Evolutionary conservation across 2,888 invertebrate species (phyloP), one percentile per base, ranked within the genome.

Genomic region (Drosophila birchii): DNA sequence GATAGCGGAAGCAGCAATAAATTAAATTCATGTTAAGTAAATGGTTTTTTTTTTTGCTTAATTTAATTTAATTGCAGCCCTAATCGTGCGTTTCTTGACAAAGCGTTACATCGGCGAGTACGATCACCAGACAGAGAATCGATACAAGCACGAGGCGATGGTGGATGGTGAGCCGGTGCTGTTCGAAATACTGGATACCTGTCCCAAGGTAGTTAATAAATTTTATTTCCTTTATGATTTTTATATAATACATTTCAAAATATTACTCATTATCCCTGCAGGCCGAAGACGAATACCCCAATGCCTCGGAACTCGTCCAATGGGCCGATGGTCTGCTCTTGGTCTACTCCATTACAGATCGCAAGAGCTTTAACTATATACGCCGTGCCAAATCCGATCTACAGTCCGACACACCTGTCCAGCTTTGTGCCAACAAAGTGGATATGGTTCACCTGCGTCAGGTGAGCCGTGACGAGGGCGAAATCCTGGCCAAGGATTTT

Each of bases 81-180:
- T 97, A 86, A 96, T 97, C 26, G 98, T 98, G 66, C 95, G 98
- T 73, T 98, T 98, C 92, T 94, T 98, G 74, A 98, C 98, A n/a
- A 96, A 96, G 90, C 94, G 98, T 66, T 98, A 97, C 93, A 98
- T 98, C 76, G 98, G 98, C 54, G 98, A 98, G 93, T 98, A 98
- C 93, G 98, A 98, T 92, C 97, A 98, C 92, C 97, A 97, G 93
- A 95, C 96, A 97, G 97, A 97, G 92, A 97, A 96, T 92, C 95
- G 96, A 92, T 97, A 98, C 92, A 98, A 97, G 90, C 96, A 97
- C 92, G 98, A 98, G 92, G 95, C 97, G 26, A 93, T 97, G 90
- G 95, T 98, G 72, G 97, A 98, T 88, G 96, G 96, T 16, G 98
- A 98, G 90, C 96, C 98, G 18, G 95, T 98, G 73, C 94, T 97